Percentiles rank a stretch among this genome's conserved stretches.
phyloP scores from a whole-genome alignment of 2,797 vertebrate genomes.

The Hafferia zeledoni region DNA sequence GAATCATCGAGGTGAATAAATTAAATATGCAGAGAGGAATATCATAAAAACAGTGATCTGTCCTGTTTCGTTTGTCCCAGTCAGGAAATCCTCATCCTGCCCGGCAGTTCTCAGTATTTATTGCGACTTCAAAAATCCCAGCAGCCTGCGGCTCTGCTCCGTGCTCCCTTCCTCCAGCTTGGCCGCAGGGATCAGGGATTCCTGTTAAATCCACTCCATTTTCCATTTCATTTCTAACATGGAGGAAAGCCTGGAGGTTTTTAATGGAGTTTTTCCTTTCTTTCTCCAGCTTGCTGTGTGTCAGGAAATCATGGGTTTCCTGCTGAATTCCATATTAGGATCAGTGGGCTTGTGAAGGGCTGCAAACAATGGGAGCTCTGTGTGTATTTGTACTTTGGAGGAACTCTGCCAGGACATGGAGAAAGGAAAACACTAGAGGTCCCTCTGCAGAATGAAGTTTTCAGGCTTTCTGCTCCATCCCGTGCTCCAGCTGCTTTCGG shows the following conservation, averaged over 20 bases:
- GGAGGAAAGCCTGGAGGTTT: constrained; percentile 74
- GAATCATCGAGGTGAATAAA: constrained; percentile 65
- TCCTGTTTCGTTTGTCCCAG: background rate
- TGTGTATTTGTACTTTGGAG: constrained; percentile 79
- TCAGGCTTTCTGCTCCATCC: constrained; percentile 73
- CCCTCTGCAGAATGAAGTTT: constrained; percentile 73
- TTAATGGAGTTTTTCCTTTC: constrained; percentile 76
- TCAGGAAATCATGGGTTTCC: constrained; percentile 90
- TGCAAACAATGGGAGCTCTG: constrained; percentile 87
- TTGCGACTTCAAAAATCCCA: constrained; percentile 49
- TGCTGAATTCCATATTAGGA: constrained; percentile 90
- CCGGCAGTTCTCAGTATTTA: constrained; percentile 48
- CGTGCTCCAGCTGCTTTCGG: background rate
- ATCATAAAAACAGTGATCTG: background rate
- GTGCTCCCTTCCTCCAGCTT: constrained; percentile 32
- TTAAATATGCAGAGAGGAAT: constrained; percentile 17
- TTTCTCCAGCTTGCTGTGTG: constrained; percentile 78
- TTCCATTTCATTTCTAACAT: constrained; percentile 75
- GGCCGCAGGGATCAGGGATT: constrained; percentile 56
- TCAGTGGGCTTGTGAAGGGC: constrained; percentile 82
- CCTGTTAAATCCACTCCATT: constrained; percentile 71
- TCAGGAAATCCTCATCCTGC: constrained; percentile 75
- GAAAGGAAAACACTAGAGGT: constrained; percentile 81
- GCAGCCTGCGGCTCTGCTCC: constrained; percentile 25
- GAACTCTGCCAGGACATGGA: constrained; percentile 79